Conservation (phyloP, 2,888 invertebrate species). For the Lithophane ornitopus region DNA sequence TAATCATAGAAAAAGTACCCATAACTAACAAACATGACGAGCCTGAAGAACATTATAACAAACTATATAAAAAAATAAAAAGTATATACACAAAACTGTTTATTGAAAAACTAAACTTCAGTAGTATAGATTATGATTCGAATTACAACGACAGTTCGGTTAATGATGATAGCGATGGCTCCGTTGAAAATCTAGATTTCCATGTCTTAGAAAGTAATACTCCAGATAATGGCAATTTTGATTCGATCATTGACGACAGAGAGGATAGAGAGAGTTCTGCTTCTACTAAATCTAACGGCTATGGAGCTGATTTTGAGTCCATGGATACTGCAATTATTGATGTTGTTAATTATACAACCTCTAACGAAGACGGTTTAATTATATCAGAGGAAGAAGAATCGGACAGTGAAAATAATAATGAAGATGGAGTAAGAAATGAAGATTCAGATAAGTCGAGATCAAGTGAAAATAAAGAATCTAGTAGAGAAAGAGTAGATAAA, state of each 20-base stretch:
- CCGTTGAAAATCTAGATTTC: not conserved
- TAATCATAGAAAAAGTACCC: conserved; percentile 70
- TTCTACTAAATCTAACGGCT: conserved; percentile 33
- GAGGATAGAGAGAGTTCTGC: not conserved
- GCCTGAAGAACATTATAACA: conserved; percentile 68
- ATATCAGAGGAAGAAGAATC: conserved; percentile 5
- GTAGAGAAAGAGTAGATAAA: not conserved
- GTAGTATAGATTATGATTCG: conserved; percentile 27
- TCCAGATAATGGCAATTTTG: not conserved
- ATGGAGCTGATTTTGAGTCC: conserved; percentile 50
- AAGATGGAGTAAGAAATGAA: not conserved
- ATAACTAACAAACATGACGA: conserved; percentile 67
- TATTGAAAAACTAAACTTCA: conserved; percentile 47
- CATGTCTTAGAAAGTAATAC: not conserved
- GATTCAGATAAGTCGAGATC: not conserved
- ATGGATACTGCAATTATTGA: conserved; percentile 23
- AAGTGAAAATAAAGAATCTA: not conserved
- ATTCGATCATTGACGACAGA: conserved; percentile 1
- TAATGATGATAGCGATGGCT: not conserved
- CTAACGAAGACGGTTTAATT: not conserved
- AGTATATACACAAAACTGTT: conserved; percentile 69
- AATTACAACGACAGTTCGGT: not conserved
- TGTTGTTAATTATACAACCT: conserved; percentile 20
- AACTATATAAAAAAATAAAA: conserved; percentile 64
- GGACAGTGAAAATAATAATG: not conserved